Evolutionary conservation across 1,140 invertebrate species (phyloP).

Genomic region (Calosoma granatense): DNA sequence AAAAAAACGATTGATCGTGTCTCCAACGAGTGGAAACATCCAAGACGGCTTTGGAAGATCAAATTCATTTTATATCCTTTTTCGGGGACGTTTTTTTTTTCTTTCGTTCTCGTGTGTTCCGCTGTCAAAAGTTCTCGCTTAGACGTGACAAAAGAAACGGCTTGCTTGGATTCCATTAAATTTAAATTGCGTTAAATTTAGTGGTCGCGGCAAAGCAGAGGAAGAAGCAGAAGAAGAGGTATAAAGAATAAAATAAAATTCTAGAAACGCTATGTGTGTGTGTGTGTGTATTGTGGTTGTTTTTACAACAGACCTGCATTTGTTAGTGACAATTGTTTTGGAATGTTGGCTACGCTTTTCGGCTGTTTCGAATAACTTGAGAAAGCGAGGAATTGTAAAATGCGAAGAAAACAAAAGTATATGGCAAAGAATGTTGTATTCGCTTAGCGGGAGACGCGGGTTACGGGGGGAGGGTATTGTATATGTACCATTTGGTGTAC

Average conservation of each 20-base stretch:
- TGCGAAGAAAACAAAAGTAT: too few species aligned
- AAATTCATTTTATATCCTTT: too few species aligned
- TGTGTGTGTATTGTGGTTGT: not conserved
- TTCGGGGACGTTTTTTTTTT: not conserved
- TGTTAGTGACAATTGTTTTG: constrained; percentile 6
- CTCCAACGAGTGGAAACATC: too few species aligned
- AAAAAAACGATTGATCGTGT: too few species aligned
- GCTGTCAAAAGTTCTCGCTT: not conserved
- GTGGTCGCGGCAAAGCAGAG: not conserved
- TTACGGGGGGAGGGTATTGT: too few species aligned
- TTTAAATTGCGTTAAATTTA: constrained; percentile 7
- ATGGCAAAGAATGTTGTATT: too few species aligned
- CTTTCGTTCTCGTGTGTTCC: not conserved
- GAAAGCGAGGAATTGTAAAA: too few species aligned
- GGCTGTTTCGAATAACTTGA: not conserved
- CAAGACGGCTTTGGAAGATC: too few species aligned
- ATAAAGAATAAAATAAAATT: not conserved
- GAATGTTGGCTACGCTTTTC: constrained; percentile 6
- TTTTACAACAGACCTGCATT: constrained; percentile 1
- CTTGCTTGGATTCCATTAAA: not conserved
- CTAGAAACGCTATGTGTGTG: not conserved
- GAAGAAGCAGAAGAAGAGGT: not conserved
- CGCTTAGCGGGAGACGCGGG: too few species aligned
- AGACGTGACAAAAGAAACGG: constrained; percentile 6
- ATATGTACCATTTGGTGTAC: too few species aligned